Evolutionary conservation across 2,888 invertebrate species (phyloP), one percentile per base, ranked within the genome.

Genomic region (Phymatocera aterrima): DNA sequence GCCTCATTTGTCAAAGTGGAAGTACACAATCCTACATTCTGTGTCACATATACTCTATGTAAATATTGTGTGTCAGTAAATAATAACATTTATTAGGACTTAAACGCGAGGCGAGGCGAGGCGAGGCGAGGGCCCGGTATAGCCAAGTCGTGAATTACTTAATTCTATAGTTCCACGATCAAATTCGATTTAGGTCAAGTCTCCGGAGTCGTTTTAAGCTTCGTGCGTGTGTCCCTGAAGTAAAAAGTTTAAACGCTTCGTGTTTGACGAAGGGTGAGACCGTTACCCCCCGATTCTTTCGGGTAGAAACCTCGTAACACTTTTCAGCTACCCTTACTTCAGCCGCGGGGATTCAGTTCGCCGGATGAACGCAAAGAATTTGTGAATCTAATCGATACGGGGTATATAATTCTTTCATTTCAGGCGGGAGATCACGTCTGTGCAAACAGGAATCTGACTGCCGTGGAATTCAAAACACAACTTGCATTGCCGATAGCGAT

Each of bases 401-500:
- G n/a, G n/a, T n/a, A n/a, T n/a, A n/a, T n/a, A n/a, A n/a, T n/a
- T n/a, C n/a, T n/a, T n/a, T n/a, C n/a, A n/a, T n/a, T 80, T 34
- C 81, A 90, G 91, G 87, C 78, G 88, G 89, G 43, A 90, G 88
- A 92, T 95, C 94, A 2, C 93, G 94, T 0, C 93, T 93, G 75
- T 95, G 95, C 85, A 91, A 89, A 43, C 90, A 92, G 24, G 93
- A 95, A 81, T 90, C 92, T 1, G 94, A 95, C 70, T 95, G 95
- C 84, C 92, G 92, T 0, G 93, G 93, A 1, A 94, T 94, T 83
- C 92, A 92, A 84, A 92, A 93, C 82, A 93, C 94, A 1, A 94
- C 94, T 21, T 95, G 95, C 82, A 94, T 95, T 12, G 90, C 93
- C 77, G 94, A 95, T 43, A 92, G 92, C 68, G 95, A 95, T 84